These are phyloP conservation scores for Lycocerus yunnanus DNA, from an alignment of 2,888 invertebrate genomes.

Conservation along the genomic window DNA sequence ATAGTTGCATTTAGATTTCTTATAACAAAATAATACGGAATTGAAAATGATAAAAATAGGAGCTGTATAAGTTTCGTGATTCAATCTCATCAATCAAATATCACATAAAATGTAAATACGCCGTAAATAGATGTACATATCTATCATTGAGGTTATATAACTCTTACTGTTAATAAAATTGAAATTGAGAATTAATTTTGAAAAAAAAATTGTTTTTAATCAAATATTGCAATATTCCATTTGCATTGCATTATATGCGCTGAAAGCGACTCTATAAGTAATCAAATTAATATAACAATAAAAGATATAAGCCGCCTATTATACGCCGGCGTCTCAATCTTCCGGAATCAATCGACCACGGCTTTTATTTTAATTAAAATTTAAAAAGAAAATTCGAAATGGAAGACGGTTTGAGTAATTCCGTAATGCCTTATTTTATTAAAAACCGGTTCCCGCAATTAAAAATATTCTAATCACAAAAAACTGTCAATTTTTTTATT, in stretches of 20 bases:
- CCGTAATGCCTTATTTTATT: neutral
- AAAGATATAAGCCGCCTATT: neutral
- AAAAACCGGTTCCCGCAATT: neutral
- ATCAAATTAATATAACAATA: neutral
- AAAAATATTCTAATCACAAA: neutral
- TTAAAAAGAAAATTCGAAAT: neutral
- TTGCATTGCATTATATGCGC: neutral
- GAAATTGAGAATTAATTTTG: neutral
- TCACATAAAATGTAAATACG: neutral
- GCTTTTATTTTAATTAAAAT: neutral
- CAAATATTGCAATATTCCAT: neutral
- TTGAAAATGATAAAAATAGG: neutral
- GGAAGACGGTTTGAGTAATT: neutral
- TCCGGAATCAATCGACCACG: neutral
- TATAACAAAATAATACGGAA: neutral
- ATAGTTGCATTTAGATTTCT: neutral
- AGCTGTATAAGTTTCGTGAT: neutral
- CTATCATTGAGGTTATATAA: neutral
- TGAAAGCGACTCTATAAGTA: neutral
- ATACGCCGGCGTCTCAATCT: neutral
- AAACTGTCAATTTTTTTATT: neutral
- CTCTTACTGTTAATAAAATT: neutral
- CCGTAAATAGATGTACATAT: too few relatives aligned
- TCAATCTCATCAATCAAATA: neutral
- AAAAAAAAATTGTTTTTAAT: neutral